Evolutionary conservation across 2,113 vertebrate genomes (phyloP), one percentile per base, ranked within the genome.

Genomic region (Oryzias celebensis): DNA sequence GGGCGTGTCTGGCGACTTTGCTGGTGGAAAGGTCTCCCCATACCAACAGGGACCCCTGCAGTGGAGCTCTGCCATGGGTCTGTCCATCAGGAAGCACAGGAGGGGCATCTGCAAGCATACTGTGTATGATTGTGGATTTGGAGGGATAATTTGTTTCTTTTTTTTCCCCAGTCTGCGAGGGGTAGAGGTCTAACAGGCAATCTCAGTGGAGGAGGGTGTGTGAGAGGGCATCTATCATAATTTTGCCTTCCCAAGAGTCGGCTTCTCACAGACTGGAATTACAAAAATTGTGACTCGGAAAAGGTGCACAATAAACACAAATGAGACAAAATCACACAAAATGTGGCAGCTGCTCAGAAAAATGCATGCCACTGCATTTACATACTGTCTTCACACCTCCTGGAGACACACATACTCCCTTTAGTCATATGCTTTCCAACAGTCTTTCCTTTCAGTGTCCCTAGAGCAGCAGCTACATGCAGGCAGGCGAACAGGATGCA

Each of bases 201-300:
- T 85, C 78, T 81, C 65, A 80, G 55, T 54, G 74, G 65, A 78
- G 76, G 69, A 66, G 75, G 72, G 73, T 78, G 75, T 74, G 72
- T 74, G 59, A 55, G 78, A 82, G 78, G 78, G 85, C 86, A 90
- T 90, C 87, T 77, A 85, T 89, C 86, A 89, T 81, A 78, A 77
- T 83, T 80, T 81, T 83, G 82, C 85, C 75, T 75, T 82, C 76
- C 89, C 73, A 83, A 75, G 85, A 85, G 84, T 78, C 84, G 61
- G 66, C 77, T 82, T 86, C 80, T 88, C 85, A 85, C 81, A 86
- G 78, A 85, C 80, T 83, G 50, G 73, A 81, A 85, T 83, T 82
- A 78, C 73, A 82, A 73, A 84, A 68, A 71, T 59, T 85, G 82
- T 84, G 84, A 79, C 83, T 86, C 80, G 76, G 67, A 82, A 78